phyloP scores from a whole-genome alignment of 2,888 invertebrate genomes.

The Metacarcinus magister region DNA sequence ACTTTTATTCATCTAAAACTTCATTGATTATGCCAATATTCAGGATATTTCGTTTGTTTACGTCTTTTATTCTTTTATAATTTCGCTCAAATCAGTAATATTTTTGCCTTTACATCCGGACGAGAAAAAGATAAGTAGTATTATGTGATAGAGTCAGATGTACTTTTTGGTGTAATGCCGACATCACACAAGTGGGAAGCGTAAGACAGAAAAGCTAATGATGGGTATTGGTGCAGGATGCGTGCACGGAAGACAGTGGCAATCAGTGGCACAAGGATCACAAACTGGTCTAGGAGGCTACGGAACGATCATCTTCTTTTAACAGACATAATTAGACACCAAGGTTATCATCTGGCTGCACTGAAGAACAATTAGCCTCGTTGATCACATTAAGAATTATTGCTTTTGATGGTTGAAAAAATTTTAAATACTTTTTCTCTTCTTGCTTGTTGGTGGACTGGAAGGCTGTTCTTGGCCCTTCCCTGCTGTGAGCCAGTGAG shows the following conservation, averaged over 20 bases:
- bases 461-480: conserved; percentile 48
- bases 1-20: not conserved
- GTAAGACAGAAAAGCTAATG: not conserved
- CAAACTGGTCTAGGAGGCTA: conserved; percentile 56
- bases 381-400: conserved; percentile 63
- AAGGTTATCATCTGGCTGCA: conserved; percentile 59
- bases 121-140: not conserved
- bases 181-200: not conserved
- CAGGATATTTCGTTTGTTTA: not conserved
- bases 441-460: not conserved
- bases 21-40: not conserved
- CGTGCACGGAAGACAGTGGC: not conserved
- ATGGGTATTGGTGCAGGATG: not conserved
- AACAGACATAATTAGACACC: conserved; percentile 55
- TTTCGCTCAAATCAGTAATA: not conserved
- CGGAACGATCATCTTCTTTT: conserved; percentile 66
- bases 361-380: conserved; percentile 53
- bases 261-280: conserved; percentile 3
- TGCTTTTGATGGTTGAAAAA: conserved; percentile 35
- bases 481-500: conserved; percentile 59
- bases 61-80: not conserved
- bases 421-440: not conserved
- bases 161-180: not conserved
- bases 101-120: not conserved
- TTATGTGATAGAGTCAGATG: not conserved